phyloP scores from a whole-genome alignment of 2,888 invertebrate genomes.

The Allacma fusca region DNA sequence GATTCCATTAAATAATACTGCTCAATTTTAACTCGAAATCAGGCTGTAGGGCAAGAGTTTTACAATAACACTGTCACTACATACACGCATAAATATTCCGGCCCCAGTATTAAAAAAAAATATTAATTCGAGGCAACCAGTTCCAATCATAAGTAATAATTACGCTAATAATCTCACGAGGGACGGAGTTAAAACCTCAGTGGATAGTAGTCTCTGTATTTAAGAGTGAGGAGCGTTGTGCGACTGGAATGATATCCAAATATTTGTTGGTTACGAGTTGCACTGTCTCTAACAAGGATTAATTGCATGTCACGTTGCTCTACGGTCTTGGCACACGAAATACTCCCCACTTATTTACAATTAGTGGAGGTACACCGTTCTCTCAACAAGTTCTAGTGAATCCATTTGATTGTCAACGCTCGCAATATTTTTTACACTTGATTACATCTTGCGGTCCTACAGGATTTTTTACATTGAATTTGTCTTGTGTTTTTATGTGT shows the following conservation, averaged over 20 bases:
- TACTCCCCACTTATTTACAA: neutral
- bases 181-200: too few relatives aligned
- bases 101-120: too few relatives aligned
- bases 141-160: neutral
- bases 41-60: too few relatives aligned
- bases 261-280: too few relatives aligned
- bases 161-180: neutral
- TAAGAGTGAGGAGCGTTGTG: neutral
- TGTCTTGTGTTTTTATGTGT: neutral
- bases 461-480: neutral
- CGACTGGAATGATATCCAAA: neutral
- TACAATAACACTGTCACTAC: too few relatives aligned
- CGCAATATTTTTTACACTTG: neutral
- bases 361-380: too few relatives aligned
- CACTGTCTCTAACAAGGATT: neutral
- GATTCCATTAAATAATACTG: too few relatives aligned
- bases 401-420: neutral
- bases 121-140: neutral
- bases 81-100: too few relatives aligned
- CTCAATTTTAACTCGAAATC: too few relatives aligned
- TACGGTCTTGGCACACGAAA: too few relatives aligned
- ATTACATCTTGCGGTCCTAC: neutral
- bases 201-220: neutral
- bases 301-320: slow-evolving; percentile 21
- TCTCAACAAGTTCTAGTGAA: neutral